Evolutionary conservation across 2,888 invertebrate species (phyloP).

Genomic region (Chalcosyrphus nemorum): DNA sequence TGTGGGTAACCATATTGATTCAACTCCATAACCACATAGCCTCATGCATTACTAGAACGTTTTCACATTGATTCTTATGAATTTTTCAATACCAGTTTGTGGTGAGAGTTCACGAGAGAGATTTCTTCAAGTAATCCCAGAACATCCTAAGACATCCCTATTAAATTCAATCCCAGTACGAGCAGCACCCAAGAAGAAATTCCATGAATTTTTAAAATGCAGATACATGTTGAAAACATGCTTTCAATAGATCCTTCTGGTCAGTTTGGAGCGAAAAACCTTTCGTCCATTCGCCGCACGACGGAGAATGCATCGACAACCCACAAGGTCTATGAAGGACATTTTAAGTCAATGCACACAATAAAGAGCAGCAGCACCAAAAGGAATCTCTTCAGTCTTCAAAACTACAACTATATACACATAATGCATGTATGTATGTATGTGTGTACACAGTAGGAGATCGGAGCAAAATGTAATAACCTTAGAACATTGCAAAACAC

Average conservation of each 20-base stretch:
- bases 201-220: constrained; percentile 68
- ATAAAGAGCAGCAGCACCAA: constrained; percentile 43
- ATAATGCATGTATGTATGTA: too few relatives aligned
- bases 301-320: constrained; percentile 57
- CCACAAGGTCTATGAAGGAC: constrained; percentile 61
- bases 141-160: constrained; percentile 1
- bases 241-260: constrained; percentile 38
- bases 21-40: neutral
- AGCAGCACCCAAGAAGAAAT: constrained; percentile 18
- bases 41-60: neutral
- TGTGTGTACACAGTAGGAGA: constrained; percentile 11
- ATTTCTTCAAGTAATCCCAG: neutral
- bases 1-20: neutral
- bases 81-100: neutral
- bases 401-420: constrained; percentile 3
- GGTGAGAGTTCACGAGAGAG: neutral
- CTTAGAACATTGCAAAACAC: constrained; percentile 69
- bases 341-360: constrained; percentile 71
- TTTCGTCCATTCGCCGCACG: neutral
- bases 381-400: constrained; percentile 51
- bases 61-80: neutral
- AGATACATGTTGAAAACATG: constrained; percentile 55
- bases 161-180: constrained; percentile 60
- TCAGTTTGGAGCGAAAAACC: constrained; percentile 18
- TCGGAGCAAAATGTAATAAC: constrained; percentile 68